Base-by-base conservation (phyloP, 2,888 invertebrate genomes). In the Tetheella fluctuosa region DNA sequence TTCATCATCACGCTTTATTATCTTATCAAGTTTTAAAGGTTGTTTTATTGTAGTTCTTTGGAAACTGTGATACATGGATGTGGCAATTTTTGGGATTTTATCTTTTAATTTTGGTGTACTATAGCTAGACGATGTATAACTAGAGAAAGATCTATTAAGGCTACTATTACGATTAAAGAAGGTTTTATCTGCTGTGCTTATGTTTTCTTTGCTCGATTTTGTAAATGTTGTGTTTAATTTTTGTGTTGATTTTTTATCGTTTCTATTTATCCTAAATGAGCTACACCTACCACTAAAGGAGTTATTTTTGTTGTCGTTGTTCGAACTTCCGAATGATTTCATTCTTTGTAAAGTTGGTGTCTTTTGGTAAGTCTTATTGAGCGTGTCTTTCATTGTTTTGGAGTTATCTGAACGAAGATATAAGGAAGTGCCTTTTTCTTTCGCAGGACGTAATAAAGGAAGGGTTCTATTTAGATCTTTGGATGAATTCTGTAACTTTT, bases 341-440 rank as follows among this genome's bases (percentile, higher is more conserved):
- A 93, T 93, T 86, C 93, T 85, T 77, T 92, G 90, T 42, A 93
- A 76, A 17, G 88, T 89, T 28, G 93, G 92, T 63, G 91, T 90
- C 76, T 91, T 95, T 89, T 86, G 94, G 87, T 86, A 91, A 78
- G 82, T 94, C 90, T 90, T 91, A 67, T 92, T 92, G 8, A 91
- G 81, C n/a, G 89, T 87, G 69, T 93, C 91, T 86, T 93, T 93
- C 73, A 91, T 90, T 80, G 86, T 87, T 87, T 92, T 93, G 56
- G 87, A 86, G 67, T 90, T 91, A 71, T 88, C 88, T 62, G 85
- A 79, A 61, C 81, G 81, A 64, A 80, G 81, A 62, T 84, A 81
- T 23, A 84, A 78, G 61, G 84, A 73, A 54, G 85, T 74, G 60
- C 80, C 72, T 81, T 89, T 91, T 52, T 91, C 89, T 85, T 89